phyloP scores from a whole-genome alignment of 2,888 invertebrate genomes.

The Liodrosophila aerea region DNA sequence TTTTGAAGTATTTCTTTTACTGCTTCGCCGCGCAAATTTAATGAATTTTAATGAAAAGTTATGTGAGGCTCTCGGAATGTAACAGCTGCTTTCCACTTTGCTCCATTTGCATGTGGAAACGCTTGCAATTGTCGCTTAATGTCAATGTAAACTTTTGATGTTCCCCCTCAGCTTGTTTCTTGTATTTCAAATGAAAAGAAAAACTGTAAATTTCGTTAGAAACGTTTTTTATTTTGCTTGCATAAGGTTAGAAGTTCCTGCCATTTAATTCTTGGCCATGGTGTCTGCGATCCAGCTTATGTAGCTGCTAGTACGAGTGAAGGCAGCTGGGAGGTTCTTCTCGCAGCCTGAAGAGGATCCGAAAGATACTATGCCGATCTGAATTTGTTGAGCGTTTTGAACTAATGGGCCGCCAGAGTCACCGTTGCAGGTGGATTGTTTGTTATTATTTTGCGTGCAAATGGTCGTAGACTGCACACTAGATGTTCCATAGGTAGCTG shows the following conservation, averaged over 20 bases:
- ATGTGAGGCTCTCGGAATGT: constrained; percentile 31
- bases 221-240: constrained; percentile 19
- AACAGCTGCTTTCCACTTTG: constrained; percentile 41
- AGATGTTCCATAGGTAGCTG: constrained; percentile 77
- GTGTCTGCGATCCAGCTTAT: constrained; percentile 66
- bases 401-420: constrained; percentile 80
- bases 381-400: constrained; percentile 14
- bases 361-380: constrained; percentile 78
- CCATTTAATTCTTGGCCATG: constrained; percentile 45
- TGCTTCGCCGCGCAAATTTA: constrained; percentile 60
- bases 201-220: too few relatives aligned
- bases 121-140: constrained; percentile 55
- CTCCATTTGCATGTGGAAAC: constrained; percentile 34
- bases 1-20: constrained; percentile 36
- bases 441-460: constrained; percentile 55
- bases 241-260: constrained; percentile 21
- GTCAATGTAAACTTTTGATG: constrained; percentile 60
- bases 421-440: constrained; percentile 75
- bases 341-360: constrained; percentile 71
- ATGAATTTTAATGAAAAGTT: constrained; percentile 73
- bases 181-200: too few relatives aligned
- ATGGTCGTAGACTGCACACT: constrained; percentile 48
- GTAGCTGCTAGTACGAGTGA: constrained; percentile 67
- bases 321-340: constrained; percentile 71
- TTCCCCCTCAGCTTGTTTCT: too few relatives aligned